phyloP scores from a whole-genome alignment of 2,797 vertebrate genomes.

The Acrossocheilus fasciatus region DNA sequence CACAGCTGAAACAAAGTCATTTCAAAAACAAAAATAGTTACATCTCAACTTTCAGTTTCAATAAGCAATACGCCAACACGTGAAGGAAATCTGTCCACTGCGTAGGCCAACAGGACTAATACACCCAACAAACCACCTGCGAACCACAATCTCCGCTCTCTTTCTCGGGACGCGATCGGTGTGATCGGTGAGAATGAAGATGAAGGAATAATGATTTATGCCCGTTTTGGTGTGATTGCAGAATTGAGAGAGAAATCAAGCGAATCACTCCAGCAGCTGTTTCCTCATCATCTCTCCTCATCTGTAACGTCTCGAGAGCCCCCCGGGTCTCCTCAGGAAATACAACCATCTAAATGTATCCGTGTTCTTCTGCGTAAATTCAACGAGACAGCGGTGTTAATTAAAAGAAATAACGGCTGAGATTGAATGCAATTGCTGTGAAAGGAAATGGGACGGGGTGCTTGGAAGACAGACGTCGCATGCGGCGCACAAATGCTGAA shows the following conservation, averaged over 20 bases:
- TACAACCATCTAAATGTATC: conserved; percentile 34
- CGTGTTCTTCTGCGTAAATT: conserved; percentile 30
- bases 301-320: conserved; percentile 33
- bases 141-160: not conserved
- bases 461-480: not conserved
- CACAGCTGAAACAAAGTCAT: not conserved
- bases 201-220: conserved; percentile 23
- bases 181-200: not conserved
- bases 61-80: not conserved
- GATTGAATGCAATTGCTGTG: conserved; percentile 50
- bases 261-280: conserved; percentile 44
- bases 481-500: not conserved
- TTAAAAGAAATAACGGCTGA: conserved; percentile 42
- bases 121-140: conserved; percentile 3
- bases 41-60: not conserved
- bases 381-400: conserved; percentile 12
- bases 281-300: conserved; percentile 32
- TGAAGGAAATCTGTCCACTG: not conserved
- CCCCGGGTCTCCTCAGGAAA: conserved; percentile 24
- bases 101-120: not conserved
- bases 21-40: not conserved
- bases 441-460: conserved; percentile 43
- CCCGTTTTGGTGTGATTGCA: conserved; percentile 31
- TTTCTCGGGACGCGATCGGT: too few relatives aligned
- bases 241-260: conserved; percentile 38